Base-by-base conservation (phyloP, 2,797 vertebrate species). In the Lepus townsendii region DNA sequence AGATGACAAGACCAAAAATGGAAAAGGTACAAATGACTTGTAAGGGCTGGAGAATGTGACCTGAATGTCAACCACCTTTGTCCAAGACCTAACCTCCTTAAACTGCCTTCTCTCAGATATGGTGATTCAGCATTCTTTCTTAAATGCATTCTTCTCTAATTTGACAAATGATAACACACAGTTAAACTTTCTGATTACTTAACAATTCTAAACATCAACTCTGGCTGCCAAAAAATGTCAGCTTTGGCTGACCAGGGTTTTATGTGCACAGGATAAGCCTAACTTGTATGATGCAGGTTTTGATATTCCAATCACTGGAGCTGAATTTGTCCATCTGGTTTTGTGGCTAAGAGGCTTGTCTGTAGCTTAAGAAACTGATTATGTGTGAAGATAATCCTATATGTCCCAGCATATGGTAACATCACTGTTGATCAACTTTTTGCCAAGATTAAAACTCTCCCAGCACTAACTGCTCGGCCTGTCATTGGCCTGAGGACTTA, bases 171-270 rank as follows among this genome's bases (percentile, higher is more conserved):
- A 17, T 76, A 93, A 90, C 9, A 69, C 27, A 52, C 2, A 85
- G 54, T 69, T 88, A 83, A 79, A 80, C 47, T 52, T 77, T 85
- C 60, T 83, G 42, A 57, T 78, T 68, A 91, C 19, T 68, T 88
- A 94, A 69, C 62, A 80, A 76, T 80, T 91, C 14, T 57, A n/a
- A 85, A 47, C 22, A 75, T 73, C 69, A 91, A 87, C 63, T 76
- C 72, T 73, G 32, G 38, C 42, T 17, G 47, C 76, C 35, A 63
- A 52, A 47, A 89, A 91, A 86, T 11, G 26, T 60, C 63, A 90
- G 82, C 68, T 93, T 30, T 50, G 62, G 42, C 52, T 71, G 38
- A 65, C 13, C 66, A 87, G 30, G 9, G 52, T 77, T 69, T 30
- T 63, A 63, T 42, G 32, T 17, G 35, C 13, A 88, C 19, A 69